Evolutionary conservation across 1,140 invertebrate species (phyloP), one percentile per base, ranked within the genome.

Genomic region (Zaprionus lachaisei): DNA sequence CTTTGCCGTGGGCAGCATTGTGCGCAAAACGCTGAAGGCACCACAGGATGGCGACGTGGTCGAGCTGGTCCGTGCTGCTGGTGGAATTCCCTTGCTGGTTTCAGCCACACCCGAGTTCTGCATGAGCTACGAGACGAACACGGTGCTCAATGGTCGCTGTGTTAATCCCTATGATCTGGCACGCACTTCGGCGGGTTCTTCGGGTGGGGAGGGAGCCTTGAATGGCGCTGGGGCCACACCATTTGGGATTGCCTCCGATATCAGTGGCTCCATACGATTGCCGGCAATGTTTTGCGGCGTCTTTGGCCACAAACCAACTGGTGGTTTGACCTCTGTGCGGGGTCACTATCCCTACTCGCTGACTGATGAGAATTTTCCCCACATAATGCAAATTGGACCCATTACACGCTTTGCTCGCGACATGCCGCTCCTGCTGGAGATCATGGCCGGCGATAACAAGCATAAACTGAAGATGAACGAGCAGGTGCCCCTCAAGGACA

Each of bases 221-320:
- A 91, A 98, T 37, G 95, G 95, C 17, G 92, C 95, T 51, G 97
- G 95, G 15, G 97, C 96, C 15, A 96, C 97, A 0, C 91, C 96
- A 0, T 94, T 98, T 56, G 97, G 97, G 31, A 92, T 99, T 37
- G 96, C 96, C 9, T 97, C 97, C 0, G 98, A 99, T 91, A 95
- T 98, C 54, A 96, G 95, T n/a, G 96, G 98, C 14, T 98, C 97
- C 22, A 96, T 99, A 58, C 94, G 98, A n/a, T 93, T 99, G 83
- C 98, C 98, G 0, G 94, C 96, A 4, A 94, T 96, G 69, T 98
- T 97, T 85, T 97, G 96, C 93, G 98, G 98, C 20, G 94, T 98
- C 9, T 98, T 96, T 92, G 97, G 97, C 44, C 97, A 98, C 91
- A 98, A 98, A 91, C 96, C 97, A 17, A 96, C 97, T 0, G 94